Conservation (phyloP, 2,888 invertebrate species). For the Thyatira batis region DNA sequence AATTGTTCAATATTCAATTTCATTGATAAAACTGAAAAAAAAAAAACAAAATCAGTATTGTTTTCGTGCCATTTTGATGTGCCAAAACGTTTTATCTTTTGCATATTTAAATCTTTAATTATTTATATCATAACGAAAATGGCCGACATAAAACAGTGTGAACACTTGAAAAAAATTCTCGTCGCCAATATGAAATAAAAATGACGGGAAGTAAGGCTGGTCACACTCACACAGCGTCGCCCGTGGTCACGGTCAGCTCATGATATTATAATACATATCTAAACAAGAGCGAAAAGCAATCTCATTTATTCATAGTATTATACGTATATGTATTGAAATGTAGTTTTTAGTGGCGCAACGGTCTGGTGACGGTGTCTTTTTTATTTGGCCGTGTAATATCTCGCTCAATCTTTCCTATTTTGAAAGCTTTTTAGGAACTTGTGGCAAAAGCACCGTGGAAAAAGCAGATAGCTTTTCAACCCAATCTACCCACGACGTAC, state of each 20-base stretch:
- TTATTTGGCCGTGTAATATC: slow-evolving; percentile 8
- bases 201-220: slow-evolving; percentile 6
- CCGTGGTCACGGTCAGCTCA: slow-evolving; percentile 45
- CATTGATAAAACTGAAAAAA: neutral
- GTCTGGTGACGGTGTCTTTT: slow-evolving; percentile 25
- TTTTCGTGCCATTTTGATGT: slow-evolving; percentile 53
- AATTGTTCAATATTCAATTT: too few relatives aligned
- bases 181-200: neutral
- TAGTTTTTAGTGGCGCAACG: slow-evolving; percentile 35
- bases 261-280: slow-evolving; percentile 75
- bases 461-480: too few relatives aligned
- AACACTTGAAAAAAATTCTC: neutral
- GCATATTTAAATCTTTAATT: neutral
- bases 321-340: slow-evolving; percentile 61
- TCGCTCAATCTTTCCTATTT: too few relatives aligned
- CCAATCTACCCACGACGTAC: neutral
- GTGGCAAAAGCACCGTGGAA: too few relatives aligned
- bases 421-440: neutral
- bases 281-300: slow-evolving; percentile 70
- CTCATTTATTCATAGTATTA: slow-evolving; percentile 68
- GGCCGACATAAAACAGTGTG: neutral
- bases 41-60: slow-evolving; percentile 36
- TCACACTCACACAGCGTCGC: slow-evolving; percentile 60
- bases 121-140: neutral
- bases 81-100: slow-evolving; percentile 36